Conservation (phyloP, 2,113 vertebrate species). For the Peromyscus maniculatus region DNA sequence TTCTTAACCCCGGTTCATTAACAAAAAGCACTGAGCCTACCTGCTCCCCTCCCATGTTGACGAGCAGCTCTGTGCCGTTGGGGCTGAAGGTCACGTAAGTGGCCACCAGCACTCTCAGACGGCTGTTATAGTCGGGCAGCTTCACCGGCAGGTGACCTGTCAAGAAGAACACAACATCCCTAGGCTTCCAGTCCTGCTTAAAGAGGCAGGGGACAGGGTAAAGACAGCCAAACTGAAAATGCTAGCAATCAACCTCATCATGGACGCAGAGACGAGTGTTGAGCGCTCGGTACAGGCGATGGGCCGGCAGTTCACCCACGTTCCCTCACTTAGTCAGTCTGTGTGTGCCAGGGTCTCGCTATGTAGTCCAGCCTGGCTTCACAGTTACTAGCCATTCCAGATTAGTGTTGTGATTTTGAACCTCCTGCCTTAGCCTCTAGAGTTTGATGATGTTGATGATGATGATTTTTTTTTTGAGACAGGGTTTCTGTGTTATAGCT, state of each 20-base stretch:
- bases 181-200: not conserved
- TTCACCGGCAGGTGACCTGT: constrained; percentile 97
- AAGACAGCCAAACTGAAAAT: not conserved
- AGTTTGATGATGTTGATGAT: not conserved
- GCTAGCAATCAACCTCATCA: not conserved
- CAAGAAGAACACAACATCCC: constrained; percentile 30
- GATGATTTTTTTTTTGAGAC: too few species aligned
- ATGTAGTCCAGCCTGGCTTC: not conserved
- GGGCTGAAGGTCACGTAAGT: constrained; percentile 99
- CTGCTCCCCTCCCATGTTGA: constrained; percentile 99
- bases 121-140: constrained; percentile 96
- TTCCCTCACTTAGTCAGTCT: not conserved
- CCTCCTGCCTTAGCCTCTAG: not conserved
- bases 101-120: constrained; percentile 96
- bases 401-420: not conserved
- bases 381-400: not conserved
- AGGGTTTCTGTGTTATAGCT: too few species aligned
- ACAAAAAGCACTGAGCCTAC: constrained; percentile 83
- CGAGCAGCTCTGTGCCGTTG: constrained; percentile 97
- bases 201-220: not conserved
- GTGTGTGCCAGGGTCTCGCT: not conserved
- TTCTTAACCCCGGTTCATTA: constrained; percentile 28
- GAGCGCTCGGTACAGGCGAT: not conserved
- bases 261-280: not conserved
- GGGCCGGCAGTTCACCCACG: not conserved